Base-by-base conservation (phyloP, 1,140 invertebrate species). In the Zaprionus taronus region DNA sequence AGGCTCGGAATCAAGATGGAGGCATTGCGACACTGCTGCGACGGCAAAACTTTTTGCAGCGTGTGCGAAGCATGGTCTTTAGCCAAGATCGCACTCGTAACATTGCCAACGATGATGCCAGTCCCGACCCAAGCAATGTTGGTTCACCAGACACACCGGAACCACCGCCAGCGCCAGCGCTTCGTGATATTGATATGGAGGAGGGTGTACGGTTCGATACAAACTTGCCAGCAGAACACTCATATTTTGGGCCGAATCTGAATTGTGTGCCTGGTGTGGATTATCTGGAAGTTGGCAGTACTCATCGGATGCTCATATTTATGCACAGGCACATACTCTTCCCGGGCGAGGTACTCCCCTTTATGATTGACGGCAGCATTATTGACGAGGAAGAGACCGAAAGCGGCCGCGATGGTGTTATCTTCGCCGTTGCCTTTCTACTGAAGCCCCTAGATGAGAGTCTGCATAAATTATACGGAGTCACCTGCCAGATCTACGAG, bases 291-390 rank as follows among this genome's bases (percentile, higher is more conserved):
- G 83, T 86, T 17, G 86, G 86, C 17, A 80, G 83, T 62, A 76
- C 70, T 26, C 86, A 91, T 56, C 93, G 93, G 78, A 86, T 97
- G 36, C 95, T 96, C 11, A 80, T 97, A 22, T 92, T 96, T 26
- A 92, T 94, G 38, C 93, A 94, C 55, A 93, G 95, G 47, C 94
- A 94, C 47, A 93, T 96, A 28, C 93, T 96, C 38, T 95, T 96
- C 67, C 96, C 96, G 26, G 96, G 96, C 7, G 96, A 97, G 91
- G 96, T 95, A 24, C 91, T 97, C 28, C 96, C 96, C 1, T 93
- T 97, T 22, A 95, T 95, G 72, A 93, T 96, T n/a, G 95, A 91
- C 5, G 86, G 80, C n/a, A 82, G 63, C 41, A 80, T 93, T 14
- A 91, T 92, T 12, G 83, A 89, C 15, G 78, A 82, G 0, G 84